Evolutionary conservation across 2,113 vertebrate genomes (phyloP).

Genomic region (Numida meleagris): DNA sequence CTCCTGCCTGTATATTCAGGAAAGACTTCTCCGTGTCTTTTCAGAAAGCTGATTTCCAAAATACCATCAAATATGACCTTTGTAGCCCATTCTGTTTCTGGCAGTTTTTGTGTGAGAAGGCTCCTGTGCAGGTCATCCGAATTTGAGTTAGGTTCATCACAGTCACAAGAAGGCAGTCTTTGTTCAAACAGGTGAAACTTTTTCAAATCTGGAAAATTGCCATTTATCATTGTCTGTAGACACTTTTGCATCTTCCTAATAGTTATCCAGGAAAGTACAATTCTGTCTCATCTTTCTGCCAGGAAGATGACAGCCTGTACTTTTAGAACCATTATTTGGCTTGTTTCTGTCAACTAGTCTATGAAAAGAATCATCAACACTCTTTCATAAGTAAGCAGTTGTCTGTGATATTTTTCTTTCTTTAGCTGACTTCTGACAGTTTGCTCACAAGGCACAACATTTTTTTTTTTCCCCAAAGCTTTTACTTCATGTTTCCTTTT

Average conservation of each 20-base stretch:
- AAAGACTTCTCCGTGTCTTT: not conserved
- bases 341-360: not conserved
- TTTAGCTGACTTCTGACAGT: not conserved
- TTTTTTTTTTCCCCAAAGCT: not conserved
- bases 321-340: not conserved
- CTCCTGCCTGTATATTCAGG: not conserved
- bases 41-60: not conserved
- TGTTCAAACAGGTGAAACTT: not conserved
- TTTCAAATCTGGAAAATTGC: too few relatives aligned
- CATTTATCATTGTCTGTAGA: not conserved
- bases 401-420: not conserved
- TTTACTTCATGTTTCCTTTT: not conserved
- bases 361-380: not conserved
- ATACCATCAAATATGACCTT: rapidly evolving
- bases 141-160: not conserved
- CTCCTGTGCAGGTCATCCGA: not conserved
- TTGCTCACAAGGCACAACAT: not conserved
- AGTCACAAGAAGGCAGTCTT: not conserved
- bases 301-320: not conserved
- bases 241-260: not conserved
- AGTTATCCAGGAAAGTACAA: not conserved
- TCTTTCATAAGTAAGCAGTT: not conserved
- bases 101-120: not conserved
- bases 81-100: rapidly evolving
- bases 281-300: not conserved